A percentile compares a stretch with the other conserved stretches of the same genome.
Evolutionary conservation across 30 jellyfish, hydroid and myxozoan species (phyloP).

Genomic region (Catostylus mosaicus): DNA sequence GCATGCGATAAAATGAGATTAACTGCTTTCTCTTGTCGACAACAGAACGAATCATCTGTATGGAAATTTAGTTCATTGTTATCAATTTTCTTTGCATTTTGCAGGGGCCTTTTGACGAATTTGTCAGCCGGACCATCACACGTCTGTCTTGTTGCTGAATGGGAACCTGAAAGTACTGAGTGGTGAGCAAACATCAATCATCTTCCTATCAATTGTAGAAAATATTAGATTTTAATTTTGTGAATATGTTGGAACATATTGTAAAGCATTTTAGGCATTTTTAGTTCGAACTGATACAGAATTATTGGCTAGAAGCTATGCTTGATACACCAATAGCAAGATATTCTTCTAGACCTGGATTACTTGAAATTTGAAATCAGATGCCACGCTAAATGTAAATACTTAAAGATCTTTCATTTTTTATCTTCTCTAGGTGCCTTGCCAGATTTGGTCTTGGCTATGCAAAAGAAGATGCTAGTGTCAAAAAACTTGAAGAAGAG

Average conservation of each 20-base stretch:
- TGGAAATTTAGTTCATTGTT: too few relatives aligned
- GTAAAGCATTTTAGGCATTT: too few relatives aligned
- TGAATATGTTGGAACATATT: too few relatives aligned
- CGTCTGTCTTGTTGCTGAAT: slow-evolving; percentile 82
- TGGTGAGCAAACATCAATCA: slow-evolving; percentile 35
- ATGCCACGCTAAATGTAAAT: background rate
- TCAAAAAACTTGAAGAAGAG: slow-evolving; percentile 62
- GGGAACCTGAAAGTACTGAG: slow-evolving; percentile 75
- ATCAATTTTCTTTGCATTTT: background rate
- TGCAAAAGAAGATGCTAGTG: slow-evolving; percentile 55
- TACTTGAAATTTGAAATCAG: background rate
- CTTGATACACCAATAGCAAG: too few relatives aligned
- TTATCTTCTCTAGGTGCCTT: slow-evolving; percentile 50
- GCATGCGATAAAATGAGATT: background rate
- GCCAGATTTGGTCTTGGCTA: slow-evolving; percentile 60
- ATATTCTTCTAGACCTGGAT: background rate
- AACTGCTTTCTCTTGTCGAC: too few relatives aligned
- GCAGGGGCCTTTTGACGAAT: slow-evolving; percentile 62
- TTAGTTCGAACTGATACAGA: too few relatives aligned
- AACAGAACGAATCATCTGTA: too few relatives aligned
- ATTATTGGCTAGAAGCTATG: too few relatives aligned
- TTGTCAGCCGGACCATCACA: slow-evolving; percentile 52
- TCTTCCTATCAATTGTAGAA: background rate
- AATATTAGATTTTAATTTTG: too few relatives aligned
- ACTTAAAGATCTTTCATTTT: background rate